Conservation (phyloP, 1,140 invertebrate species). For the Macrobrachium rosenbergii region DNA sequence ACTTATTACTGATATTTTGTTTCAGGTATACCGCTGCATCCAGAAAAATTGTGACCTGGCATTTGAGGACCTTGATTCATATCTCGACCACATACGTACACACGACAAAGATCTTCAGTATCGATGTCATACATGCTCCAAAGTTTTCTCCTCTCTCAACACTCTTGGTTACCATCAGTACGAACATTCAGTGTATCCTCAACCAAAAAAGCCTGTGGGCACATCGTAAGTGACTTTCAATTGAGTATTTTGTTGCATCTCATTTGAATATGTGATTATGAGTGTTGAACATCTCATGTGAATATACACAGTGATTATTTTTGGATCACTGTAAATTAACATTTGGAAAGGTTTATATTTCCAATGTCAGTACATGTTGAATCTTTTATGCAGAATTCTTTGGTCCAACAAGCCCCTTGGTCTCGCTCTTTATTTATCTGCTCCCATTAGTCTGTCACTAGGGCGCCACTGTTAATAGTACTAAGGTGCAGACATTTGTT, state of each 20-base stretch:
- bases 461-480: no score
- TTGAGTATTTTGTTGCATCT: slow-evolving; percentile 24
- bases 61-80: slow-evolving; percentile 77
- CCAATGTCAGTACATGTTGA: no score
- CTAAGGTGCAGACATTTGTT: no score
- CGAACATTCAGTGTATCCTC: slow-evolving; percentile 74
- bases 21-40: slow-evolving; percentile 79
- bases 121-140: slow-evolving; percentile 77
- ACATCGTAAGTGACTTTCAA: slow-evolving; percentile 69
- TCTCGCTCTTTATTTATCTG: no score
- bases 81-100: slow-evolving; percentile 75
- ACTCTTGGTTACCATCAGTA: slow-evolving; percentile 78
- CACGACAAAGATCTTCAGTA: slow-evolving; percentile 77
- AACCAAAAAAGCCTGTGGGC: slow-evolving; percentile 69
- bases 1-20: slow-evolving; percentile 67
- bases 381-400: no score
- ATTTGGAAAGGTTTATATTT: no score
- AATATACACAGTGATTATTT: no score
- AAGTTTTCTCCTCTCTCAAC: slow-evolving; percentile 75
- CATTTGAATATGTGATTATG: not conserved
- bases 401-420: no score
- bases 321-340: no score
- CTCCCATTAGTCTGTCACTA: no score
- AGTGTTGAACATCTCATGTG: slow-evolving; percentile 26
- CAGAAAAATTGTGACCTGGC: slow-evolving; percentile 76